A percentile compares a stretch with the other conserved stretches of the same genome.
Conservation (phyloP, 2,888 invertebrate genomes). For the Drosophila paramelanica region DNA sequence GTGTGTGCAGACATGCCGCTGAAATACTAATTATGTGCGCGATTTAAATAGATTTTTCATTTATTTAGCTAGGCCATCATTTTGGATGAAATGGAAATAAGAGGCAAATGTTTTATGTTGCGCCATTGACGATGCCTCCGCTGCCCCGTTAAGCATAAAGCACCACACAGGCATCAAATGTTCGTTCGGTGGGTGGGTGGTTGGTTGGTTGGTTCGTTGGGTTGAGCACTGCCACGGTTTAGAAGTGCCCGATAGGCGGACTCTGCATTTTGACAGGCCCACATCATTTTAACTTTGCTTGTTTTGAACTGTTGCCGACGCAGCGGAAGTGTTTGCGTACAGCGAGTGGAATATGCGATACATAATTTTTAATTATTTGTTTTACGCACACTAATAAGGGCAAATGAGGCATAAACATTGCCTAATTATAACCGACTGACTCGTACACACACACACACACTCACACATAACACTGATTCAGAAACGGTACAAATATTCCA, state of each 20-base stretch:
- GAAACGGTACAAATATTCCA: slow-evolving; percentile 1
- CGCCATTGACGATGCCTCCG: slow-evolving; percentile 59
- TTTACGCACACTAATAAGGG: slow-evolving; percentile 74
- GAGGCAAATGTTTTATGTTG: slow-evolving; percentile 79
- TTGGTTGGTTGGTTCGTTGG: too few relatives aligned
- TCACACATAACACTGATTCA: slow-evolving; percentile 22
- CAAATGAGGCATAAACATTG: slow-evolving; percentile 79
- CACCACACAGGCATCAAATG: slow-evolving; percentile 17
- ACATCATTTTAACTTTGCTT: slow-evolving; percentile 69
- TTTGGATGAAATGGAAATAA: slow-evolving; percentile 70
- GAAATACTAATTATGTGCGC: slow-evolving; percentile 82
- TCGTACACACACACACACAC: background rate
- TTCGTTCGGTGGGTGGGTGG: slow-evolving; percentile 5
- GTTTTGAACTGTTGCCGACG: slow-evolving; percentile 69
- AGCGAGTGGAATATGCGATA: slow-evolving; percentile 43
- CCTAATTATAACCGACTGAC: slow-evolving; percentile 64
- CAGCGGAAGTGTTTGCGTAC: slow-evolving; percentile 71
- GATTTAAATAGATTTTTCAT: slow-evolving; percentile 81
- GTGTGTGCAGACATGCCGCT: slow-evolving; percentile 69
- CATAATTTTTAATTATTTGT: slow-evolving; percentile 75
- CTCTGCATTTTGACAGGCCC: slow-evolving; percentile 73
- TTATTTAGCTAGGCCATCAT: slow-evolving; percentile 78
- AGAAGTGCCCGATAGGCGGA: slow-evolving; percentile 26
- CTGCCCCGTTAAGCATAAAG: slow-evolving; percentile 29
- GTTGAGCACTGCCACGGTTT: slow-evolving; percentile 2